Evolutionary conservation across 2,888 invertebrate genomes (phyloP), one percentile per base, ranked within the genome.

Genomic region (Schizotus pectinicornis): DNA sequence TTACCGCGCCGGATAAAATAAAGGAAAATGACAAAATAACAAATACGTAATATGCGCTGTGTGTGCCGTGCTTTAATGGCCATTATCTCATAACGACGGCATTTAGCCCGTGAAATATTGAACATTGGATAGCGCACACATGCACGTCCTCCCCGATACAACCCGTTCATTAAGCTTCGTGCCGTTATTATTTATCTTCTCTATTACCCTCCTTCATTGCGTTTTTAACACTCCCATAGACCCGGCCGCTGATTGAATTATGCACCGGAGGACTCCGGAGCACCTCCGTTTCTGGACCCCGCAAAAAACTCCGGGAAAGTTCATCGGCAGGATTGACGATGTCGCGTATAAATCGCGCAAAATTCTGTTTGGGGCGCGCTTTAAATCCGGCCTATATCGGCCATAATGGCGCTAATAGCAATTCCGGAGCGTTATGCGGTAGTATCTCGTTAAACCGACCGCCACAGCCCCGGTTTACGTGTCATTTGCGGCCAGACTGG

Each of bases 381-480:
- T 67, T 64, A 67, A 70, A 71, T 70, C 70, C 68, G 53, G 55
- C 54, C 67, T 64, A 70, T 75, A 77, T 76, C 72, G 74, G 72
- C 75, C 73, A 68, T 77, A 77, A 77, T 76, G 74, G 77, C 68
- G 73, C 75, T 77, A 78, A 78, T 78, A 74, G 76, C 75, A 67
- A 74, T 77, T 76, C 72, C 66, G 72, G 68, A 73, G 75, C 76
- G 76, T 77, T 77, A 77, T 77, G 76, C 71, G 77, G 75, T 75
- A 73, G 73, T 78, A 76, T 77, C 77, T 76, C 77, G 77, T 77
- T 77, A 75, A 77, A 77, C 76, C 77, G 74, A 74, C 76, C 71
- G 74, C 77, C 76, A 65, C 75, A 74, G 67, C 64, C 64, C 68
- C 74, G 73, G 75, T 77, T 77, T 77, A 76, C 77, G 77, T 77